Conservation (phyloP, 2,797 vertebrate genomes). For the Nasua narica region DNA sequence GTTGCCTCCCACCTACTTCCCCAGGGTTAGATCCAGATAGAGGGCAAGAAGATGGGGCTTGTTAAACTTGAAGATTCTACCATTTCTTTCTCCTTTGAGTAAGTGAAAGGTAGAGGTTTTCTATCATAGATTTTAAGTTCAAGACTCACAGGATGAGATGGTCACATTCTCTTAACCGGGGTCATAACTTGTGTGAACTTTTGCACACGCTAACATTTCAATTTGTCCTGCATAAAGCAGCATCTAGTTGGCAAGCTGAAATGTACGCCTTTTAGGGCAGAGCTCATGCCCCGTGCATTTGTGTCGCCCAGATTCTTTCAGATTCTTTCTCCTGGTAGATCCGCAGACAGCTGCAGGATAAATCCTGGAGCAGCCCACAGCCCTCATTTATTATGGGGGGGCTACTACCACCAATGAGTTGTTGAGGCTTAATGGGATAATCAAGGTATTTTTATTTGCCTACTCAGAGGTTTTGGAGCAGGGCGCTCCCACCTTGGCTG, state of each 20-base stretch:
- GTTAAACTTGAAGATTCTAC: not conserved
- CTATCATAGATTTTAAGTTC: not conserved
- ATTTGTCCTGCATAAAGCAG: not conserved
- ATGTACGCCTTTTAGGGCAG: not conserved
- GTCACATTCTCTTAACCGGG: not conserved
- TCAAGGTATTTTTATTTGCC: not conserved
- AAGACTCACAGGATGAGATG: not conserved
- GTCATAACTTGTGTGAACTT: not conserved
- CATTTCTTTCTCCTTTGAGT: not conserved
- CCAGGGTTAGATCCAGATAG: not conserved
- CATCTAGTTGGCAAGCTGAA: not conserved
- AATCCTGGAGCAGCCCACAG: not conserved
- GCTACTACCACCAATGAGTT: not conserved
- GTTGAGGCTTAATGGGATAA: not conserved
- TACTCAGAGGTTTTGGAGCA: not conserved
- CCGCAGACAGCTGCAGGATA: not conserved
- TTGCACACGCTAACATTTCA: not conserved
- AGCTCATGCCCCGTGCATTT: not conserved
- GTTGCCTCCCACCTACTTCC: not conserved
- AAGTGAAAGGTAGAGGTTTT: not conserved
- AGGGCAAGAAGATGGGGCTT: not conserved
- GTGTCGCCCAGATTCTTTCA: not conserved
- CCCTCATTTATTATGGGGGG: not conserved
- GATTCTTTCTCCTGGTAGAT: not conserved
- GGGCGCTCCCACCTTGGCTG: not conserved